Evolutionary conservation across 1,140 invertebrate genomes (phyloP), one percentile per base, ranked within the genome.

Genomic region (Ips nitidus): DNA sequence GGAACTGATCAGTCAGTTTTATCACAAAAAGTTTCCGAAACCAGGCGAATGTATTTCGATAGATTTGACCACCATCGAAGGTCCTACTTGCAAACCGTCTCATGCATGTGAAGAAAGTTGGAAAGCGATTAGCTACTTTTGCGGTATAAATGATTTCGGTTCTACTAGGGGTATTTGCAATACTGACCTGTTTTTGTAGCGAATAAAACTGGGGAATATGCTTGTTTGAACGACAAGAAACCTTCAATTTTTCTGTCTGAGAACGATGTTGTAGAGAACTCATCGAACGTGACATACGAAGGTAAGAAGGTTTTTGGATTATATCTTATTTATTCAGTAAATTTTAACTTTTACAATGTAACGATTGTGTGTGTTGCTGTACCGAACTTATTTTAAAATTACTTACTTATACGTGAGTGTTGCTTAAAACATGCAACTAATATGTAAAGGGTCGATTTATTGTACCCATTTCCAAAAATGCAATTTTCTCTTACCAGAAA

Each of bases 1-100:
- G 68, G 77, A 80, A 40, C 82, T 89, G 63, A 82, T 90, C 2
- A 82, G 86, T 52, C 84, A 87, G 74, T 80, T 90, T 6, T 88
- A 89, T 75, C 81, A 84, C 59, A 82, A 83, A 45, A 80, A 84
- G 63, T 86, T 89, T 77, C 89, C 89, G 0, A 79, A 78, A 42
- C 85, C 87, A 0, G 88, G 87, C 1, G 82, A 87, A 70, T 80
- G 81, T 45, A 79, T 89, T 22, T 78, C 74, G 1, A 75, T 80
- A 42, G 72, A 78, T 62, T 71, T 79, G 47, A 70, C 63, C 5
- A 58, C 71, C 41, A 71, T 75, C 22, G 70, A 66, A 50, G 58
- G 59, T 37, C 47, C 2, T 1, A 22, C 22, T 22, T 22, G 22
- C 22, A 22, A 22, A 22, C 22, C 22, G 22, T 22, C 50, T 37